Evolutionary conservation across 2,113 vertebrate genomes (phyloP).

Genomic region (Engraulis encrasicolus): DNA sequence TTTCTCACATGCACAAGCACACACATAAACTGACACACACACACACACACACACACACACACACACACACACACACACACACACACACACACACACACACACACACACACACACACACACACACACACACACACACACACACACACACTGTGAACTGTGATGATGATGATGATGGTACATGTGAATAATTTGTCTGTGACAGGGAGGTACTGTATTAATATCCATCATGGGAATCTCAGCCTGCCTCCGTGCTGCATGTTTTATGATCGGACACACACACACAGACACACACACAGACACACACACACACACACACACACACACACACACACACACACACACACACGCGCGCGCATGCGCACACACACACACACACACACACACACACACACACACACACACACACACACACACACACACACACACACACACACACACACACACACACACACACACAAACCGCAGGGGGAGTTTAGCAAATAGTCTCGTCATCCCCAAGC

Average conservation of each 20-base stretch:
- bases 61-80: too few relatives aligned
- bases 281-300: neutral
- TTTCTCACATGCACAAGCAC: too few relatives aligned
- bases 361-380: neutral
- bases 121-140: too few relatives aligned
- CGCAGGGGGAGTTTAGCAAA: neutral
- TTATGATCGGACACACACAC: neutral
- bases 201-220: neutral
- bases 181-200: conserved; percentile 1
- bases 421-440: neutral
- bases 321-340: neutral
- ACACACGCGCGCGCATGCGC: neutral
- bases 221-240: neutral
- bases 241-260: neutral
- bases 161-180: conserved; percentile 1
- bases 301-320: neutral
- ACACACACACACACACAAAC: neutral
- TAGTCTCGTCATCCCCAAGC: neutral
- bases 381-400: conserved; percentile 1
- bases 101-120: too few relatives aligned
- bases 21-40: too few relatives aligned
- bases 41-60: too few relatives aligned
- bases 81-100: too few relatives aligned
- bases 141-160: neutral
- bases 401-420: neutral